Conservation (phyloP, 1,140 invertebrate genomes). For the Penaeus chinensis region DNA sequence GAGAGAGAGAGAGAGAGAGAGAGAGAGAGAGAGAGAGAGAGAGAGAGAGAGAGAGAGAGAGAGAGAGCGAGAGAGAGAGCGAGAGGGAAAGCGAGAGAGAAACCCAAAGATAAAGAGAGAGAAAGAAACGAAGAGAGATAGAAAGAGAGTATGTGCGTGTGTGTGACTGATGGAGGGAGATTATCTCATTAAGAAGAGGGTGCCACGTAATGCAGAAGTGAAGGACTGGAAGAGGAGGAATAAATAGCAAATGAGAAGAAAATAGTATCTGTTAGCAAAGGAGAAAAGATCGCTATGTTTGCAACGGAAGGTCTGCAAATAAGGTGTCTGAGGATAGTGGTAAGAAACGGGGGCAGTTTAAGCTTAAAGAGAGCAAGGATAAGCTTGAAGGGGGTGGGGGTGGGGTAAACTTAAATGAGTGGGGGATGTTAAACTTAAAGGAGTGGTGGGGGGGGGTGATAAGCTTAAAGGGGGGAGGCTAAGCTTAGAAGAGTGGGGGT, state of each 20-base stretch:
- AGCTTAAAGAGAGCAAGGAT: too few species aligned
- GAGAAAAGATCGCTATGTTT: background rate
- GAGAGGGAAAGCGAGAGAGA: slow-evolving; percentile 2
- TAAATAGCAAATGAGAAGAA: background rate
- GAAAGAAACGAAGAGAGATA: background rate
- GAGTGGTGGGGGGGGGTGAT: too few species aligned
- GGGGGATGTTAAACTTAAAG: too few species aligned
- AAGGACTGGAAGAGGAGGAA: slow-evolving; percentile 28
- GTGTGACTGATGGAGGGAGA: too few species aligned
- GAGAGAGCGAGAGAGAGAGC: background rate
- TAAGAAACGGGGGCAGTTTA: too few species aligned
- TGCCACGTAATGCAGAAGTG: slow-evolving; percentile 2
- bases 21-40: slow-evolving; percentile 21
- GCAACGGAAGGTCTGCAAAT: background rate
- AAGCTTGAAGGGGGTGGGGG: too few species aligned
- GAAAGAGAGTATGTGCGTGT: background rate
- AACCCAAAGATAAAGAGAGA: background rate
- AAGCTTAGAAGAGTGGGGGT: too few species aligned
- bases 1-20: background rate
- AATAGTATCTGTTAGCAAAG: slow-evolving; percentile 15
- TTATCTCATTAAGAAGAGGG: background rate
- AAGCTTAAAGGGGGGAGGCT: too few species aligned
- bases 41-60: slow-evolving; percentile 29
- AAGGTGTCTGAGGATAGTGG: too few species aligned
- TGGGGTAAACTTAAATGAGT: too few species aligned